Evolutionary conservation across 2,888 invertebrate species (phyloP), one percentile per base, ranked within the genome.

Genomic region (Lasioglossum zephyrum): DNA sequence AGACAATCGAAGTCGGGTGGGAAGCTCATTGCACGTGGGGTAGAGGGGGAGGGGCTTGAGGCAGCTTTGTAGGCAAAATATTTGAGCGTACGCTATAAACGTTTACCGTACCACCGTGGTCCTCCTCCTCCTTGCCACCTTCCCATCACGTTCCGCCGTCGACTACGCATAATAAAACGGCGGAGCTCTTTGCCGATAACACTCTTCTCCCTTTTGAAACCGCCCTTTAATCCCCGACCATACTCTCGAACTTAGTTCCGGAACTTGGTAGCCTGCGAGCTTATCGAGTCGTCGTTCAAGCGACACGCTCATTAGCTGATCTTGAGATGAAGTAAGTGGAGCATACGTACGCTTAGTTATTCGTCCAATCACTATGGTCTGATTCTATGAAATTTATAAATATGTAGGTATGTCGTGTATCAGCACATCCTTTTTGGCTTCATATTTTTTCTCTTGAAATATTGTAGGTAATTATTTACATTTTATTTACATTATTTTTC

Each of bases 141-240:
- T 36, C 73, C n/a, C 47, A 9, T 26, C 73, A 31, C 16, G 63
- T 31, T 16, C 16, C 60, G 13, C 4, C 60, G 72, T 87, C 89
- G 86, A 90, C 88, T 85, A 88, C 86, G 87, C 89, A 91, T 92
- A 92, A 92, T 93, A 92, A 93, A 93, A 89, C 89, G 90, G 88
- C 89, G 90, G 89, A 91, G 91, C 91, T 90, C 90, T 92, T 92
- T 92, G 92, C 89, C 93, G 91, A 91, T 93, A 92, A 92, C 91
- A 88, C 90, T 84, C 88, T 82, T 81, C 80, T 79, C 76, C 82
- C 83, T 79, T 88, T 81, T 76, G 74, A 73, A 44, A 72, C 60
- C 13, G n/a, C 69, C 63, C 72, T 74, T 87, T 36, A 74, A 69
- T 41, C 79, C 70, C 41, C 39, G 31, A 73, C 77, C 8, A 36